Evolutionary conservation across 2,113 vertebrate species (phyloP).

Genomic region (Neotoma lepida): DNA sequence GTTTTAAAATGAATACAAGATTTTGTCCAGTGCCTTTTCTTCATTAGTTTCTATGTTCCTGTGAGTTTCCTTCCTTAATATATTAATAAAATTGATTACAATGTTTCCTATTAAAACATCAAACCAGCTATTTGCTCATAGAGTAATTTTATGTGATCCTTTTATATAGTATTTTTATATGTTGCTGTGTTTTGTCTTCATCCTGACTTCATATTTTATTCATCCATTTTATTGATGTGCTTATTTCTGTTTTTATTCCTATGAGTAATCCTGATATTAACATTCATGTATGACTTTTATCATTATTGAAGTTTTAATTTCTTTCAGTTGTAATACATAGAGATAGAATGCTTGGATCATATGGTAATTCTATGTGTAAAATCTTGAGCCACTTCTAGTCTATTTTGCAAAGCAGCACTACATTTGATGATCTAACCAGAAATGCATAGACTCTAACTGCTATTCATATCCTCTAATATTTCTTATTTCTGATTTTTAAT

Average conservation of each 20-base stretch:
- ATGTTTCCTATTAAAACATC: neutral
- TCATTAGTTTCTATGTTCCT: neutral
- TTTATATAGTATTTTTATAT: neutral
- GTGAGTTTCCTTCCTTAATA: neutral
- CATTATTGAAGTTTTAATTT: neutral
- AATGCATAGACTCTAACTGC: neutral
- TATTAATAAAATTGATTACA: neutral
- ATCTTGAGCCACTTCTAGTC: neutral
- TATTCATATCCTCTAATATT: neutral
- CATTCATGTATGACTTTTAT: neutral
- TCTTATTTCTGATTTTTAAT: neutral
- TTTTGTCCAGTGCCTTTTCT: neutral
- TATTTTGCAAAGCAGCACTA: neutral
- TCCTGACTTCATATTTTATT: neutral
- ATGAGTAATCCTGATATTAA: neutral
- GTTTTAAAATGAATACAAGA: neutral
- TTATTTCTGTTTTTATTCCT: neutral
- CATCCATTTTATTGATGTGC: neutral
- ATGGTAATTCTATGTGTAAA: neutral
- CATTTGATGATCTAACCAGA: neutral
- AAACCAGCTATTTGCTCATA: no score
- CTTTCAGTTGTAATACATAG: neutral
- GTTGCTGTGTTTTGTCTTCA: neutral
- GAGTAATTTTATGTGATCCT: neutral
- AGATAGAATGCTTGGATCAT: neutral